Percentiles rank a stretch among this genome's conserved stretches.
Conservation (phyloP, 2,797 vertebrate genomes). For the Macropus fuliginosus region DNA sequence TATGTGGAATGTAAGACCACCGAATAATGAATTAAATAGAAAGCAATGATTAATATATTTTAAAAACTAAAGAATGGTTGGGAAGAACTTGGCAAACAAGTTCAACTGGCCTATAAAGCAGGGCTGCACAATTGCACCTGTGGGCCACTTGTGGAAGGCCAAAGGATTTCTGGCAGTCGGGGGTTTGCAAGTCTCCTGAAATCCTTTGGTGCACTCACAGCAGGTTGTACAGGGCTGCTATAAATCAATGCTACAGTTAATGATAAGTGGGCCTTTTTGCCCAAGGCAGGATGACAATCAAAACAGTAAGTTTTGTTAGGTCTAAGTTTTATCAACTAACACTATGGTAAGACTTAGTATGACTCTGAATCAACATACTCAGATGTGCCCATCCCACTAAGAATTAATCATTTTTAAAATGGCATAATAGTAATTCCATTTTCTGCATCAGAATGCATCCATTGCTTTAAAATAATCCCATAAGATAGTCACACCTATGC, state of each 20-base stretch:
- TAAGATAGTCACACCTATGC: neutral
- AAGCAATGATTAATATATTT: neutral
- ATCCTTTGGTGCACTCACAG: no score
- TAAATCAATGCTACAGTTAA: neutral
- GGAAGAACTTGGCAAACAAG: neutral
- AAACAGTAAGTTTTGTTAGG: neutral
- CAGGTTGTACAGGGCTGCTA: no score
- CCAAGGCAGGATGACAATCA: neutral
- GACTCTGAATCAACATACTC: slow-evolving; percentile 12
- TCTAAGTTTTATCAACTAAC: neutral
- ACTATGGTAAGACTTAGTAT: neutral
- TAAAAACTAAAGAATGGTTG: slow-evolving; percentile 10
- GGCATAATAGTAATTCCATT: neutral
- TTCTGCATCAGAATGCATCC: slow-evolving; percentile 5
- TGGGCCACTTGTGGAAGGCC: no score
- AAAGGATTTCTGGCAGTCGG: no score
- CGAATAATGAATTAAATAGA: slow-evolving; percentile 31
- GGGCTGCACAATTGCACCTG: no score
- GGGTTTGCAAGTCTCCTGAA: no score
- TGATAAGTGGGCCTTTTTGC: slow-evolving; percentile 10
- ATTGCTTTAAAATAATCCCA: neutral
- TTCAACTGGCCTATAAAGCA: neutral
- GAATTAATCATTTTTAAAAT: slow-evolving; percentile 9
- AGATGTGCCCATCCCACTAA: neutral
- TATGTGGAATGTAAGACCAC: slow-evolving; percentile 7